phyloP scores from a whole-genome alignment of 64 coral and sea anemone species.

The Montipora efflorescens region DNA sequence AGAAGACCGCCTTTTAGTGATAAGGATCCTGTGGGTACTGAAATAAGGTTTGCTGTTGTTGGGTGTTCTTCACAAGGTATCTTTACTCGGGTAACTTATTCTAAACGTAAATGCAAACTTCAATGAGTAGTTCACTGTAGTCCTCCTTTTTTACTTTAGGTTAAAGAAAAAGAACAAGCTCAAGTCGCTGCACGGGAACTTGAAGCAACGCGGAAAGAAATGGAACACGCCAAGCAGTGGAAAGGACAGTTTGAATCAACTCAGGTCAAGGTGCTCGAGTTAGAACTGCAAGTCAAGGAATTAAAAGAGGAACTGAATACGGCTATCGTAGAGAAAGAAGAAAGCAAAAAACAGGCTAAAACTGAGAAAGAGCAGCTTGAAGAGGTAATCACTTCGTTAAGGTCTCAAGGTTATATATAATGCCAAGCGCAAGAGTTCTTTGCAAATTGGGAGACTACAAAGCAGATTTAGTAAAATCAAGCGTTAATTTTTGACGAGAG shows the following conservation, averaged over 20 bases:
- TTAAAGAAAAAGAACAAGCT: constrained; percentile 75
- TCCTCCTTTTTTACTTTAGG: constrained; percentile 10
- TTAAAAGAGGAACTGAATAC: constrained; percentile 59
- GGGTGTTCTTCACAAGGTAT: not conserved
- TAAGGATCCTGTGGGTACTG: too few species aligned
- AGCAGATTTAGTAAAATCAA: too few species aligned
- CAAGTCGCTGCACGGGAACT: constrained; percentile 63
- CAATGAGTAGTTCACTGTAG: not conserved
- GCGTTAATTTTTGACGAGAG: too few species aligned
- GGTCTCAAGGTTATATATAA: not conserved
- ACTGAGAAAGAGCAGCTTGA: constrained; percentile 64
- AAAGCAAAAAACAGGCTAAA: constrained; percentile 29
- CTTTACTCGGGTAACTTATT: not conserved
- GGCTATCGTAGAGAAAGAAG: constrained; percentile 54
- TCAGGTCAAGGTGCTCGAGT: constrained; percentile 58
- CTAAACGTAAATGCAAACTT: not conserved
- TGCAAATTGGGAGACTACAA: too few species aligned
- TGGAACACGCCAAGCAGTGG: constrained; percentile 93
- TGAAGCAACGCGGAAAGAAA: constrained; percentile 79
- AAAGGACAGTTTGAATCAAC: constrained; percentile 80
- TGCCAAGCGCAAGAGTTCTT: too few species aligned
- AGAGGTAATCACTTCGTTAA: constrained; percentile 42
- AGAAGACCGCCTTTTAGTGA: too few species aligned
- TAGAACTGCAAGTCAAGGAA: constrained; percentile 80
- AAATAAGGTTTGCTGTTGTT: too few species aligned